Conservation (phyloP, 2,888 invertebrate genomes). For the Callyntrura guangdongensis region DNA sequence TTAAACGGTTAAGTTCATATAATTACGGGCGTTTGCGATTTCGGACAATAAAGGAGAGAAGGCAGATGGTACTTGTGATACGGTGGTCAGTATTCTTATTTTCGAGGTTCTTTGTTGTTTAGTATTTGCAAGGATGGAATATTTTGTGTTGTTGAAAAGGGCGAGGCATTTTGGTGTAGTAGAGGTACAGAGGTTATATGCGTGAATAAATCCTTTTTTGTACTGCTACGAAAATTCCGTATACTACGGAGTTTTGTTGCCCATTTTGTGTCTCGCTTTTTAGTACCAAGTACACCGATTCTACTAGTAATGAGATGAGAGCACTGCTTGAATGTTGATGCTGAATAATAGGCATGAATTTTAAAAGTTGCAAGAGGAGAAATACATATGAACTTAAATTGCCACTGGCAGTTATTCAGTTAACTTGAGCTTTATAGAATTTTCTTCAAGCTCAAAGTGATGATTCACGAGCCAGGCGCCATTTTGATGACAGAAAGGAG, state of each 20-base stretch:
- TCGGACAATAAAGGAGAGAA: background rate
- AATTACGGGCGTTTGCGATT: constrained; percentile 50
- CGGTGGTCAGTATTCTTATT: constrained; percentile 14
- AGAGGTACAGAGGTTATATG: background rate
- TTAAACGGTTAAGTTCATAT: constrained; percentile 44
- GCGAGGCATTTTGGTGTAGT: background rate
- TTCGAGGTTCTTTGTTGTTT: background rate
- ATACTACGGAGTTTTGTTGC: background rate
- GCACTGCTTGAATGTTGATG: too few species aligned
- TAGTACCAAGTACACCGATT: background rate
- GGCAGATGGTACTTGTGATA: constrained; percentile 42
- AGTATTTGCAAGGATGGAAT: background rate
- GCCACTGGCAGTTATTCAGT: constrained; percentile 38
- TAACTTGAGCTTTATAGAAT: background rate
- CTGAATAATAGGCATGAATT: too few species aligned
- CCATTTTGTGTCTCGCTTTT: too few species aligned
- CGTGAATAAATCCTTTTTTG: background rate
- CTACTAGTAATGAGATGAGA: too few species aligned
- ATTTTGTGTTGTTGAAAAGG: background rate
- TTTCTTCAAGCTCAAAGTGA: background rate
- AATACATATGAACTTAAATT: background rate
- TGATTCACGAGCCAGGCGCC: constrained; percentile 44
- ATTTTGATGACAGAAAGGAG: constrained; percentile 65
- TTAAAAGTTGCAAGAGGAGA: background rate
- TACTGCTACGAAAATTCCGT: background rate